These are phyloP conservation scores for Pterophyllum scalare DNA, from an alignment of 2,113 vertebrate species.

Conservation along the genomic window DNA sequence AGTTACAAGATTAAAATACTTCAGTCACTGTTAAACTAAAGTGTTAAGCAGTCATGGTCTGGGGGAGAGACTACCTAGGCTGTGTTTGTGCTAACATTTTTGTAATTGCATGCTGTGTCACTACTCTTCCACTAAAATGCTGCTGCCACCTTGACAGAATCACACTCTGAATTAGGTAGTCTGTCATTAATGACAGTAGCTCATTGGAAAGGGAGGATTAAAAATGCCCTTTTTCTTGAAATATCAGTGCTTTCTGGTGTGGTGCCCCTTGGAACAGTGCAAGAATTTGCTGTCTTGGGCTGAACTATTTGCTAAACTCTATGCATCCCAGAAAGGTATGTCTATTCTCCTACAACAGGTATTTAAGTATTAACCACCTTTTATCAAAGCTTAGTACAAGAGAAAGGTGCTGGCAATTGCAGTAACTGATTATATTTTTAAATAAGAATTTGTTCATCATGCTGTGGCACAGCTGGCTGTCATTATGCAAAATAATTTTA, in stretches of 20 bases:
- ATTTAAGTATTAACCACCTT: background rate
- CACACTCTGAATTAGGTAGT: background rate
- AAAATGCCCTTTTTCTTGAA: background rate
- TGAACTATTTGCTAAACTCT: background rate
- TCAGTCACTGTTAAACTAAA: too few relatives aligned
- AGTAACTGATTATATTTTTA: background rate
- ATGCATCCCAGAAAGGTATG: background rate
- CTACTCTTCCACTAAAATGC: too few relatives aligned
- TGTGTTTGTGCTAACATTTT: too few relatives aligned
- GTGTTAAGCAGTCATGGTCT: too few relatives aligned
- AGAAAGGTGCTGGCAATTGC: background rate
- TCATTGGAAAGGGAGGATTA: too few relatives aligned
- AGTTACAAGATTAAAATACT: too few relatives aligned
- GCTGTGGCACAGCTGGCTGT: background rate
- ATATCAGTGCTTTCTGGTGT: background rate
- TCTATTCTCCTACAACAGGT: background rate
- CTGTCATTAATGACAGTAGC: background rate
- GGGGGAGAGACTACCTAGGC: too few relatives aligned
- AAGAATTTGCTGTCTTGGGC: background rate
- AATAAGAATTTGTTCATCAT: background rate
- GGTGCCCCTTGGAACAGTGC: background rate
- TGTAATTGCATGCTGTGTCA: too few relatives aligned
- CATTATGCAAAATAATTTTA: background rate
- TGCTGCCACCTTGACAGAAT: too few relatives aligned
- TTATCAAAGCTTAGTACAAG: background rate